Evolutionary conservation across 2,888 invertebrate species (phyloP).

Genomic region (Hyalella azteca): DNA sequence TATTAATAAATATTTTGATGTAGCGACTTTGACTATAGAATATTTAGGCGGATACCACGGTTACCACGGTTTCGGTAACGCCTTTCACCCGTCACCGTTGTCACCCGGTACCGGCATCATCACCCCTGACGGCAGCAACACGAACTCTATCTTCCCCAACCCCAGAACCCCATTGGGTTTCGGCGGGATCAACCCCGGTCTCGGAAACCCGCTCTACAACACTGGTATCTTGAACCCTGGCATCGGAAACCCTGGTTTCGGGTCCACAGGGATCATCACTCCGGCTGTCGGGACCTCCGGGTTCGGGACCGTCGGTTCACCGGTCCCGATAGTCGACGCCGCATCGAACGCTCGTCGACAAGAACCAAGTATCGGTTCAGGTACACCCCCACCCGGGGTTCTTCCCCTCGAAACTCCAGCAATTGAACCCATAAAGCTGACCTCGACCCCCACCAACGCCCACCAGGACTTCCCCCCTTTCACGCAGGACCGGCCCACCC

Average conservation of each 20-base stretch:
- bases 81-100: too few relatives aligned
- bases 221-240: neutral
- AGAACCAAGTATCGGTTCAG: neutral
- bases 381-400: neutral
- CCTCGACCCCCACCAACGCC: neutral
- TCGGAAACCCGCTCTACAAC: neutral
- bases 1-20: too few relatives aligned
- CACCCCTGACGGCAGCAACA: constrained; percentile 15
- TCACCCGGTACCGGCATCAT: neutral
- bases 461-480: neutral
- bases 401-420: neutral
- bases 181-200: neutral
- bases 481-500: neutral
- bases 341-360: neutral
- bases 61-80: too few relatives aligned
- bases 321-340: neutral
- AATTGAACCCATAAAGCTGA: neutral
- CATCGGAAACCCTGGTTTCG: too few relatives aligned
- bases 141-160: constrained; percentile 20
- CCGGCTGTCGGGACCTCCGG: neutral
- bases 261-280: neutral
- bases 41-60: too few relatives aligned
- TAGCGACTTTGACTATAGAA: too few relatives aligned
- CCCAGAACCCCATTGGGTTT: neutral
- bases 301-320: neutral